Evolutionary conservation across 2,113 vertebrate species (phyloP).

Genomic region (Telmatochromis sp.): DNA sequence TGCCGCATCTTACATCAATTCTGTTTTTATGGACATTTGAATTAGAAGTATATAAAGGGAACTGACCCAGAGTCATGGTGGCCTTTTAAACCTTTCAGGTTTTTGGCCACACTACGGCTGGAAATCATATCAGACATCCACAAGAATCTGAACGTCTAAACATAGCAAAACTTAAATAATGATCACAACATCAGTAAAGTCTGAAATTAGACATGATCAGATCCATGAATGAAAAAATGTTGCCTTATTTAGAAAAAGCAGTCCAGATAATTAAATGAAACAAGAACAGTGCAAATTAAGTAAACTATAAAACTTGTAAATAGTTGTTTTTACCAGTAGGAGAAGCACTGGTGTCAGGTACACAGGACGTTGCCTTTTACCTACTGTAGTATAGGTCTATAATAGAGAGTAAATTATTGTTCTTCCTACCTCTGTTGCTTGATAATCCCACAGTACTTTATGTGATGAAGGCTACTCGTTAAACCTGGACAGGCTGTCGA

Average conservation of each 20-base stretch:
- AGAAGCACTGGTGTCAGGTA: background rate
- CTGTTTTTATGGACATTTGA: background rate
- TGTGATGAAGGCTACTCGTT: background rate
- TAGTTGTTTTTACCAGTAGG: background rate
- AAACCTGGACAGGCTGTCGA: fast-evolving
- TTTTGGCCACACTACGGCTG: fast-evolving
- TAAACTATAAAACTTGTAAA: background rate
- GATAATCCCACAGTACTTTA: background rate
- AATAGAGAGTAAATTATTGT: background rate
- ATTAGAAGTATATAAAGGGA: fast-evolving
- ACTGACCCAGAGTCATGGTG: background rate
- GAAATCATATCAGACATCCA: background rate
- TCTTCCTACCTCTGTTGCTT: background rate
- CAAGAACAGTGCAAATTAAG: background rate
- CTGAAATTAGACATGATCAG: background rate
- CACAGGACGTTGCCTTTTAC: fast-evolving
- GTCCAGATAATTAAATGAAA: background rate
- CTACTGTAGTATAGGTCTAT: background rate
- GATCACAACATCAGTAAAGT: background rate
- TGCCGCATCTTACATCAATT: background rate
- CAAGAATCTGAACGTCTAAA: background rate
- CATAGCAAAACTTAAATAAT: background rate
- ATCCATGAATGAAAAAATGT: background rate
- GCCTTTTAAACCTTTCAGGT: background rate
- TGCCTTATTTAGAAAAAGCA: background rate